Evolutionary conservation across 1,140 invertebrate genomes (phyloP).

Genomic region (Pectinophora gossypiella): DNA sequence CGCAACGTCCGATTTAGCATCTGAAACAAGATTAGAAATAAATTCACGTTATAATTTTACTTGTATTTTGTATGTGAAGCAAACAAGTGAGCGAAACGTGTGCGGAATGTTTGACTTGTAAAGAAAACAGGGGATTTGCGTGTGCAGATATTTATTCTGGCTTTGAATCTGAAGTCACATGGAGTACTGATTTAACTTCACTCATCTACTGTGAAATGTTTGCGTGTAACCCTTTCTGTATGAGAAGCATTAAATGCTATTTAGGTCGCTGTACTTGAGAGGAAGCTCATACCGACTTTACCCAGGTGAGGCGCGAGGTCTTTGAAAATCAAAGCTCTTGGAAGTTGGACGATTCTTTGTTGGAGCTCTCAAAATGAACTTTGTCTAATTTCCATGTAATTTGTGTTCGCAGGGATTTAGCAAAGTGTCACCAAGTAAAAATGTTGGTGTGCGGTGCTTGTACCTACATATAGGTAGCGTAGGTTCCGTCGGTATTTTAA

Average conservation of each 20-base stretch:
- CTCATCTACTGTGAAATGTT: not conserved
- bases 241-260: too few relatives aligned
- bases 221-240: too few relatives aligned
- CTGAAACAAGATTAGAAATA: constrained; percentile 54
- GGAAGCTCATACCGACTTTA: too few relatives aligned
- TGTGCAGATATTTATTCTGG: not conserved
- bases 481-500: too few relatives aligned
- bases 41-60: constrained; percentile 1
- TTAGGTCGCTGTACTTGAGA: too few relatives aligned
- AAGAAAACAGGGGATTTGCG: not conserved
- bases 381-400: constrained; percentile 44
- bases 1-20: constrained; percentile 67
- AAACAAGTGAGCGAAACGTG: not conserved
- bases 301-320: too few relatives aligned
- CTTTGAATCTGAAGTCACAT: not conserved
- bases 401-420: constrained; percentile 31
- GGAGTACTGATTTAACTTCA: not conserved
- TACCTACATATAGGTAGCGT: too few relatives aligned
- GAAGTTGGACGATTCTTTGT: too few relatives aligned
- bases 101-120: not conserved
- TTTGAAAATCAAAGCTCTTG: too few relatives aligned
- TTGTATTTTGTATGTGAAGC: not conserved
- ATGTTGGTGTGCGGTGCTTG: too few relatives aligned
- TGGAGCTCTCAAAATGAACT: constrained; percentile 24
- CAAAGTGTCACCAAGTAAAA: constrained; percentile 31